Base-by-base conservation (phyloP, 2,797 vertebrate genomes). In the Chaetophractus vellerosus region DNA sequence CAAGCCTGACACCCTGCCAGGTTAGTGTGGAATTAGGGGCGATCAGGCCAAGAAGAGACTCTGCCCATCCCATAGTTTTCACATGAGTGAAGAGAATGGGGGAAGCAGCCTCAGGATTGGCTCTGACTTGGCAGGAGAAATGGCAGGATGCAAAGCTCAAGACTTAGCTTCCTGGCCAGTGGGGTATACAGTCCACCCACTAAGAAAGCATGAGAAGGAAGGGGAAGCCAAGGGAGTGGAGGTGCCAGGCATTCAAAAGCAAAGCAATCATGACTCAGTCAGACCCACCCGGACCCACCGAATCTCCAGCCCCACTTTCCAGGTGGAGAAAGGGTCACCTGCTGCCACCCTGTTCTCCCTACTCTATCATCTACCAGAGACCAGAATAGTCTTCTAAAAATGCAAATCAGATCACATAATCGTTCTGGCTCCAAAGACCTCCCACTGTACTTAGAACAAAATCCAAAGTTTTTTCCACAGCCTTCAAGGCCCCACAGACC, bases 291-390 rank as follows among this genome's bases (percentile, higher is more conserved):
- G 24, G 72, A 55, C 8, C 75, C 28, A 50, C n/a, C 52, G 10
- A 0, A 0, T 2, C 16, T 15, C 33, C 33, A 24, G 75, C 18
- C 50, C 33, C 50, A 38, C 4, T 55, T 50, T 16, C n/a, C 6
- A 18, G 78, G 45, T 36, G 36, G 10, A 45, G 71, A 63, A 48
- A 64, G 0, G 18, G 28, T 18, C 31, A 0, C 16, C 41, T 50
- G 21, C 33, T 48, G 45, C 45, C 45, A 45, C 45, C 45, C 45
- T 45, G n/a, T 9, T 28, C 66, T 76, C 45, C 9, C 41, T 50
- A 26, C 28, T 48, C 72, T 52, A 28, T 3, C 14, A 5, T 12
- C 72, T n/a, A 15, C 31, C 33, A 11, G 4, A 0, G 0, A 7
- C 52, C 12, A 33, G n/a, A 63, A 45, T 19, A 11, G 33, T 24